Evolutionary conservation across 30 jellyfish, hydroid and myxozoan species (phyloP), one percentile per base, ranked within the genome.

Genomic region (Aurelia aurita): DNA sequence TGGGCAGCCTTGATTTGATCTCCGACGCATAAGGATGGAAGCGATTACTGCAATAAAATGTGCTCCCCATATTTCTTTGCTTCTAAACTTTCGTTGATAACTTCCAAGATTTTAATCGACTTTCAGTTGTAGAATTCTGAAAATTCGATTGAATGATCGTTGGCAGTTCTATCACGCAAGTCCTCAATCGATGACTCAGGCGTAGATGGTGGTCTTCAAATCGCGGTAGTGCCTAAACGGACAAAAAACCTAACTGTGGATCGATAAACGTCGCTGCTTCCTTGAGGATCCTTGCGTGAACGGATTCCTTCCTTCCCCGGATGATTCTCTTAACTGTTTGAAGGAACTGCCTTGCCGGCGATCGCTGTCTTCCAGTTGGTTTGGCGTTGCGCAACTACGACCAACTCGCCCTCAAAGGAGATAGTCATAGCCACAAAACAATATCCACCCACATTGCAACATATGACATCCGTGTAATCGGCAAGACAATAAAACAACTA

Each of bases 381-480:
- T 46, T 55, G 76, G 88, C 95, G 89, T 86, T 86, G 95, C 95
- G 95, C 95, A 86, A 86, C 95, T 74, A 86, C 89, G 76, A 67
- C 45, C 26, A 28, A 20, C 64, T 43, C 43, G 32, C 72, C 79
- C 85, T 68, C 57, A 11, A 31, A 35, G 23, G 51, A 13, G 45
- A 67, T 82, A 51, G 91, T 82, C 91, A 82, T 82, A 43, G 80
- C 72, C 85, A 34, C 70, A 82, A 80, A 82, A 82, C 91, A 82
- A 82, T 82, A 69, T 72, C 85, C 91, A 65, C 91, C 91, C 91
- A 82, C 95, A 86, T 86, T 86, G 89, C 95, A 86, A 74, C 89
- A 86, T 86, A 86, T 86, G 87, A 86, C 95, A 70, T 82, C 73
- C 94, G 76, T 47, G 87, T 75, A 44, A 72, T 62, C 82, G 95